Percentiles rank a stretch among this genome's conserved stretches.
phyloP scores from a whole-genome alignment of 2,797 vertebrate genomes.

The Thaleichthys pacificus region DNA sequence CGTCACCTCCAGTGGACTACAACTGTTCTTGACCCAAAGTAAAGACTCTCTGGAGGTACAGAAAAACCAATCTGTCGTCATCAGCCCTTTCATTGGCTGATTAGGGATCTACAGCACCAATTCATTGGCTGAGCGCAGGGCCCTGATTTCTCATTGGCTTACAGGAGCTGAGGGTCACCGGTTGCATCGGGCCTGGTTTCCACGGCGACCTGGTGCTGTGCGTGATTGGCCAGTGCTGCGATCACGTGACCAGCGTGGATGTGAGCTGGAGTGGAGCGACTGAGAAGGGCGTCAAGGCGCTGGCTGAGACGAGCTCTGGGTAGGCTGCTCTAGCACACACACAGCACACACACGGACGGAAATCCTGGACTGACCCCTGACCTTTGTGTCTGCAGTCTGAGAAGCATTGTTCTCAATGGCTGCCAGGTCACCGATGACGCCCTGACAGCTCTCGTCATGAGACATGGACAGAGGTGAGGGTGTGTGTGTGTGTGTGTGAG shows the following conservation, averaged over 20 bases:
- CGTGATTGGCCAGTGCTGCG: constrained; percentile 53
- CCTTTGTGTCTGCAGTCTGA: constrained; percentile 48
- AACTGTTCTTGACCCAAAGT: constrained; percentile 60
- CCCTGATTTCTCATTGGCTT: neutral
- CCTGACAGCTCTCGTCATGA: constrained; percentile 55
- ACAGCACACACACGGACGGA: neutral
- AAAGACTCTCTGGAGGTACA: constrained; percentile 61
- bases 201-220: constrained; percentile 57
- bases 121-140: neutral
- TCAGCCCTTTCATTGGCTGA: neutral
- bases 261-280: constrained; percentile 68
- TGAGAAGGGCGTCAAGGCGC: constrained; percentile 56
- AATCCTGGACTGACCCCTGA: neutral
- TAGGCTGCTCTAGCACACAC: constrained; percentile 29
- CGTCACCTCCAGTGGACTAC: constrained; percentile 47
- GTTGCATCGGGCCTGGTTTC: constrained; percentile 57
- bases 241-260: constrained; percentile 51
- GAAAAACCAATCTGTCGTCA: neutral
- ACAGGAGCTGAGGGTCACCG: constrained; percentile 67
- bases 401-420: constrained; percentile 56
- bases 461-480: constrained; percentile 54
- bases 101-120: neutral
- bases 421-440: constrained; percentile 60
- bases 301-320: constrained; percentile 47
- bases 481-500: constrained; percentile 3